Percentiles rank a stretch among this genome's conserved stretches.
Conservation (phyloP, 2,888 invertebrate species). For the Chrysotoxum bicinctum region DNA sequence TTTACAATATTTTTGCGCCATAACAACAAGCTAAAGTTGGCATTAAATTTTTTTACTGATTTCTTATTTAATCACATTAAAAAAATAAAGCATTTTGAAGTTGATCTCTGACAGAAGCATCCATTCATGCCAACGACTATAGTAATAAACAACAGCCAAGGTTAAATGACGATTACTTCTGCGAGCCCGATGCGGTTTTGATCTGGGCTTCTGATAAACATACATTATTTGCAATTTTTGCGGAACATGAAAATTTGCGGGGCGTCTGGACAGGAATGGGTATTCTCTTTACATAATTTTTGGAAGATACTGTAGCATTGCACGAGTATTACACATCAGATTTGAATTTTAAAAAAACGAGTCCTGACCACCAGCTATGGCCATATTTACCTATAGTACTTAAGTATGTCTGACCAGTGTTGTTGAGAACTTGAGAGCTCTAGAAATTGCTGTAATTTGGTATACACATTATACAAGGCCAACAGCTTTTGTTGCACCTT, state of each 20-base stretch:
- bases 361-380: background rate
- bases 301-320: background rate
- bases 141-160: slow-evolving; percentile 12
- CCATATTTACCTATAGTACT: background rate
- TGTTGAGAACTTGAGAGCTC: background rate
- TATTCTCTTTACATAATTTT: background rate
- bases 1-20: background rate
- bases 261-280: background rate
- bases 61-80: background rate
- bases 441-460: background rate
- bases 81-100: slow-evolving; percentile 4
- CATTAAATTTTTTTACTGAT: background rate
- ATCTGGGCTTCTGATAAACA: slow-evolving; percentile 6
- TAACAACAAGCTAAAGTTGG: background rate
- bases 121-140: background rate
- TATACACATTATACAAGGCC: slow-evolving; percentile 37
- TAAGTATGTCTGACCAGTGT: background rate
- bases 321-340: no score
- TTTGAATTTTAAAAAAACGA: background rate
- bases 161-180: background rate
- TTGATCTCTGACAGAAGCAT: slow-evolving; percentile 15
- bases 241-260: background rate
- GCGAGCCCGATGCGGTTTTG: background rate
- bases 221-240: background rate
- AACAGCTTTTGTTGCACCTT: slow-evolving; percentile 55